A percentile compares a stretch with the other conserved stretches of the same genome.
phyloP scores from a whole-genome alignment of 2,113 vertebrate species.

The Thamnophis sirtalis region DNA sequence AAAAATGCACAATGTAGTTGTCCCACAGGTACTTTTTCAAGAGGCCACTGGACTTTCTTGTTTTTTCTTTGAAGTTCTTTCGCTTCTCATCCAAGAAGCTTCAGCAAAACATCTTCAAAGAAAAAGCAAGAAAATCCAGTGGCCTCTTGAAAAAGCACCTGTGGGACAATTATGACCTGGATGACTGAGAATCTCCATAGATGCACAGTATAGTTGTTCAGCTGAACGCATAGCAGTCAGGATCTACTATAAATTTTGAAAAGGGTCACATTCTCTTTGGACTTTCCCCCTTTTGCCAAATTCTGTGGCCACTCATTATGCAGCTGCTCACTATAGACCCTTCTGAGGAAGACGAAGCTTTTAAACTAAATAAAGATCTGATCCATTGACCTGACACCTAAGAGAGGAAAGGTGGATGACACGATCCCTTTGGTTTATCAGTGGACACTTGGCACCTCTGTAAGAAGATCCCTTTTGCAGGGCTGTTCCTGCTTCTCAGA shows the following conservation, averaged over 20 bases:
- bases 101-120: no score
- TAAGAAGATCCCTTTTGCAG: conserved; percentile 33
- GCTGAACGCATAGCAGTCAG: not conserved
- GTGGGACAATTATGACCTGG: no score
- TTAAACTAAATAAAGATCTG: conserved; percentile 39
- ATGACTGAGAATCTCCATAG: no score
- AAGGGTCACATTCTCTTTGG: not conserved
- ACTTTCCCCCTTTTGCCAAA: not conserved
- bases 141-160: no score
- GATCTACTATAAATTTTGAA: not conserved
- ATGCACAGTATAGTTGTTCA: not conserved
- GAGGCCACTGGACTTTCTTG: no score
- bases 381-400: conserved; percentile 30
- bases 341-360: conserved; percentile 29
- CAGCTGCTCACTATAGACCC: not conserved
- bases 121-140: no score
- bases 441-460: conserved; percentile 26
- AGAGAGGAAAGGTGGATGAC: conserved; percentile 21
- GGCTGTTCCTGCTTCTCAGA: conserved; percentile 8
- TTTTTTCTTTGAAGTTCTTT: no score
- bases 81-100: no score
- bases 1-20: no score
- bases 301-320: not conserved
- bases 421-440: conserved; percentile 31
- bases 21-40: no score